phyloP scores from a whole-genome alignment of 2,797 vertebrate genomes.

The Sebastes glaucus region DNA sequence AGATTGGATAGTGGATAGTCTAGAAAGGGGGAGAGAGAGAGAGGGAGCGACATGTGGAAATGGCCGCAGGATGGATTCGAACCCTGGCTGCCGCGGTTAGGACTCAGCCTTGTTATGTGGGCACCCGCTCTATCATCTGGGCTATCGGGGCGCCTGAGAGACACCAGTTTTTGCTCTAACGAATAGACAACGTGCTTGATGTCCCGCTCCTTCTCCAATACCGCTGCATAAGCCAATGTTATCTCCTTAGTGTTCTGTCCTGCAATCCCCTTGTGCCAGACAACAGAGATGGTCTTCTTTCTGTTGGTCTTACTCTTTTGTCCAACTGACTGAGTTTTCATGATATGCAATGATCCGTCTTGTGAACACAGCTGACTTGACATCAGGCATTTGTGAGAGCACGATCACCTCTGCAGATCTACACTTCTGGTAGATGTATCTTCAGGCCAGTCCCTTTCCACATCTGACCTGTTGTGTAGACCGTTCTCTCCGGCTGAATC shows the following conservation, averaged over 20 bases:
- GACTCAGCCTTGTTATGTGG: neutral
- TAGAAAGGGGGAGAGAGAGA: too few relatives aligned
- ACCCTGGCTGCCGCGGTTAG: too few relatives aligned
- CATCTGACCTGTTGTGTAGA: neutral
- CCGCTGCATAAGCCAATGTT: neutral
- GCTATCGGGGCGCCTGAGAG: neutral
- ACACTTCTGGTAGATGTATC: neutral
- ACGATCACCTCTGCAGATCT: neutral
- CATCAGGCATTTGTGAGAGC: neutral
- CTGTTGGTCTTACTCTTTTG: too few relatives aligned
- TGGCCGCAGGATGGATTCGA: too few relatives aligned
- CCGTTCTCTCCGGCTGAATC: neutral
- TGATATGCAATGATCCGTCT: neutral
- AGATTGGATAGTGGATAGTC: too few relatives aligned
- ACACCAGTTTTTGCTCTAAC: neutral
- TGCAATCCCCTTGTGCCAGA: too few relatives aligned
- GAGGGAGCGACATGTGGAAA: too few relatives aligned
- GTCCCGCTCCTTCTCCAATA: neutral
- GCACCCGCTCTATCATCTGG: too few relatives aligned
- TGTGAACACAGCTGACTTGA: neutral
- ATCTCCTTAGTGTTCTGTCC: neutral
- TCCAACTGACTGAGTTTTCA: neutral
- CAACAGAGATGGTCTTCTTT: too few relatives aligned
- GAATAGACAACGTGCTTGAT: neutral
- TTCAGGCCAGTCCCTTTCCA: neutral